phyloP scores from a whole-genome alignment of 2,797 vertebrate species.

The Podarcis lilfordi region DNA sequence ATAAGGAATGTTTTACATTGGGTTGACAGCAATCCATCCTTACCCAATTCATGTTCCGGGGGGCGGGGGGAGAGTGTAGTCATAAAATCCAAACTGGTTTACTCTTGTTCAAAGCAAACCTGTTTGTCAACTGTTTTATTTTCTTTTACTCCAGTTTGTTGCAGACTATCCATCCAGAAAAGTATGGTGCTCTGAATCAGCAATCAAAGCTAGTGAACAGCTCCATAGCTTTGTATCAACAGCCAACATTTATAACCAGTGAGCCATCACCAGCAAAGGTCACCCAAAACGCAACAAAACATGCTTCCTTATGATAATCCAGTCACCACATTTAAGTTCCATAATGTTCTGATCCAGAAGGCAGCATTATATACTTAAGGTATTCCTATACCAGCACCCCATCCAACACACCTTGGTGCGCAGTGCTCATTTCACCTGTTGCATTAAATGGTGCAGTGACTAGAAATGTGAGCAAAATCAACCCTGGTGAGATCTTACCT shows the following conservation, averaged over 20 bases:
- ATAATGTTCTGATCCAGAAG: not conserved
- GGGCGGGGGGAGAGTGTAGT: not conserved
- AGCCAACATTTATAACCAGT: constrained; percentile 21
- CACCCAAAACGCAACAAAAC: constrained; percentile 14
- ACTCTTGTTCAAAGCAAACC: not conserved
- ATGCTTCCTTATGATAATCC: not conserved
- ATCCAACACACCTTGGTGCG: not conserved
- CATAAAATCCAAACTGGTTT: not conserved
- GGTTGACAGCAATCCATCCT: not conserved
- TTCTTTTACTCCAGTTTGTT: too few species aligned
- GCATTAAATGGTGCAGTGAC: not conserved
- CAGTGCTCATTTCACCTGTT: not conserved
- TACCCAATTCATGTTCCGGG: rapidly evolving
- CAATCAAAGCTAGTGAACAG: constrained; percentile 33
- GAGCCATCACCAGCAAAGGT: constrained; percentile 38
- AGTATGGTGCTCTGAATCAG: constrained; percentile 69
- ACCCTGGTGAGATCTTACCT: not conserved
- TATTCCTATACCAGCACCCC: not conserved
- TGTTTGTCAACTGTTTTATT: not conserved
- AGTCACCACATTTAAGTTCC: not conserved
- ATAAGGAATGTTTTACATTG: not conserved
- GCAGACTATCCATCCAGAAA: constrained; percentile 42
- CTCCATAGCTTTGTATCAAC: constrained; percentile 33
- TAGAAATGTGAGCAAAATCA: not conserved
- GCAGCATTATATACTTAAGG: not conserved